These are phyloP conservation scores for Himalopsyche tibetana DNA, from an alignment of 2,888 invertebrate species.

Conservation along the genomic window DNA sequence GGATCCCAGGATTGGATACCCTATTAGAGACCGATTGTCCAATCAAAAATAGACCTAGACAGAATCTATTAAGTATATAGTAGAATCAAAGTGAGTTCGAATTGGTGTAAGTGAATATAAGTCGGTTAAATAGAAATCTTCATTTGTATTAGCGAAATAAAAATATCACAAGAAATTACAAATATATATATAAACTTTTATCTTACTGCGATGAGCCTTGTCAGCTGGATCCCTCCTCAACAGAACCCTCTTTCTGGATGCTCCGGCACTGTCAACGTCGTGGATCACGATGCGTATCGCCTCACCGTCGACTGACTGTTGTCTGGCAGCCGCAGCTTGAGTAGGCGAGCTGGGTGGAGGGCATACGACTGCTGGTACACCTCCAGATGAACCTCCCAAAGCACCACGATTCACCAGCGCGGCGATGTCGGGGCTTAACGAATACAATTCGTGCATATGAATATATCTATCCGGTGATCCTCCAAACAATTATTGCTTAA, in stretches of 20 bases:
- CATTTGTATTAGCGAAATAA: too few species aligned
- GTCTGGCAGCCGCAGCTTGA: slow-evolving; percentile 82
- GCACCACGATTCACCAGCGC: slow-evolving; percentile 78
- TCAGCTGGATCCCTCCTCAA: slow-evolving; percentile 87
- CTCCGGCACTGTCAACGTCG: slow-evolving; percentile 88
- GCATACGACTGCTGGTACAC: slow-evolving; percentile 69
- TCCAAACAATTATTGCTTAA: too few species aligned
- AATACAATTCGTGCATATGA: slow-evolving; percentile 39
- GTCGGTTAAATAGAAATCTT: too few species aligned
- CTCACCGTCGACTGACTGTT: slow-evolving; percentile 93
- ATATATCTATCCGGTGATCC: too few species aligned
- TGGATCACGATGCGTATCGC: slow-evolving; percentile 95
- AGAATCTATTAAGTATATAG: too few species aligned
- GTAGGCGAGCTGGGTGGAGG: slow-evolving; percentile 75
- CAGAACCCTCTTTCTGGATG: slow-evolving; percentile 84
- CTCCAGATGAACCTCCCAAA: slow-evolving; percentile 70
- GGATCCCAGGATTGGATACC: too few species aligned
- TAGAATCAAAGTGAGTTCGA: too few species aligned
- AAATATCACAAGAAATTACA: too few species aligned
- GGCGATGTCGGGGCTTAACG: slow-evolving; percentile 84
- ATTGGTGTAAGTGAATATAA: too few species aligned
- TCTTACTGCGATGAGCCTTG: slow-evolving; percentile 91
- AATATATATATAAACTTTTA: slow-evolving; percentile 45
- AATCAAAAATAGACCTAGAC: too few species aligned
- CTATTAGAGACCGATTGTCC: too few species aligned